A percentile compares a stretch with the other conserved stretches of the same genome.
These are phyloP conservation scores for Cydia pomonella DNA, from an alignment of 1,140 invertebrate genomes.

Conservation along the genomic window DNA sequence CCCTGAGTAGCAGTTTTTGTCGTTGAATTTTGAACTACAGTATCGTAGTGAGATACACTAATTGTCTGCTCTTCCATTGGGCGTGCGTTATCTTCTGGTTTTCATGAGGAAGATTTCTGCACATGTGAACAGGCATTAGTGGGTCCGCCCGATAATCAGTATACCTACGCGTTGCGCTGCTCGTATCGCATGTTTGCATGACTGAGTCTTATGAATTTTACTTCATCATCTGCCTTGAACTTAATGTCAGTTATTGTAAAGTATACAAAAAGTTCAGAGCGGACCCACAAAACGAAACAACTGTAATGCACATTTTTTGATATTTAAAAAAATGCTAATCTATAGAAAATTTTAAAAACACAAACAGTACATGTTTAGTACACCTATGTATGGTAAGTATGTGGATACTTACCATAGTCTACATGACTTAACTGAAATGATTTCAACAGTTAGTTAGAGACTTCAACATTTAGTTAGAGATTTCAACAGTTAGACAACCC, in stretches of 20 bases:
- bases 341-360: too few relatives aligned
- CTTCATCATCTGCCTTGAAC: neutral
- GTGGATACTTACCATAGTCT: too few relatives aligned
- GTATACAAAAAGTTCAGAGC: neutral
- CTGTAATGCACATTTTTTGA: neutral
- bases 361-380: too few relatives aligned
- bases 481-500: too few relatives aligned
- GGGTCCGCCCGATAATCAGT: constrained; percentile 39
- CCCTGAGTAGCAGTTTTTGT: constrained; percentile 28
- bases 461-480: too few relatives aligned
- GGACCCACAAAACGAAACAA: neutral
- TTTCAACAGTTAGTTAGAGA: too few relatives aligned
- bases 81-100: neutral
- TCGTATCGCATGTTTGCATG: constrained; percentile 44
- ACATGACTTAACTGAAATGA: too few relatives aligned
- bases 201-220: neutral
- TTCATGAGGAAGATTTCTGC: neutral
- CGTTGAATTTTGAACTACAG: constrained; percentile 30
- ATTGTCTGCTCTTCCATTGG: constrained; percentile 9
- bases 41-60: constrained; percentile 38
- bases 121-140: constrained; percentile 35
- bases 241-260: neutral
- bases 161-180: constrained; percentile 37
- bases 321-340: neutral
- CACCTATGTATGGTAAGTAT: too few relatives aligned